Evolutionary conservation across 2,888 invertebrate species (phyloP).

Genomic region (Alsophila aescularia): DNA sequence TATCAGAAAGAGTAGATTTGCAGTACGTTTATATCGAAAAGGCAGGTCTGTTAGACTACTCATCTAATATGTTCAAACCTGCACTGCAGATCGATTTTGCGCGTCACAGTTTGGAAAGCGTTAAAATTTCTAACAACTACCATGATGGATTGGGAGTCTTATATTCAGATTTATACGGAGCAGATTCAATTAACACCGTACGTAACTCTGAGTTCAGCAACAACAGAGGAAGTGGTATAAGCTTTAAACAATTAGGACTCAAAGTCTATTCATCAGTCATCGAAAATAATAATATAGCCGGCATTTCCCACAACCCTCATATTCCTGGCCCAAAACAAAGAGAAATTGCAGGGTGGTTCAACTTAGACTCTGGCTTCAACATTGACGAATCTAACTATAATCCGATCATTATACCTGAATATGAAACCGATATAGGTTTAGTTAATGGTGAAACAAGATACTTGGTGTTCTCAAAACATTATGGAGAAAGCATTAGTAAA

Average conservation of each 20-base stretch:
- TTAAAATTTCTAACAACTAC: conserved; percentile 92
- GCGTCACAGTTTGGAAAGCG: conserved; percentile 91
- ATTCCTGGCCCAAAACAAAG: conserved; percentile 92
- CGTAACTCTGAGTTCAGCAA: conserved; percentile 93
- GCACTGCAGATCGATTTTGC: conserved; percentile 95
- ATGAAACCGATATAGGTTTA: conserved; percentile 85
- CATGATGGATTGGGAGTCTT: conserved; percentile 97
- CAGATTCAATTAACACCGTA: conserved; percentile 91
- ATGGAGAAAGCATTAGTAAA: conserved; percentile 83
- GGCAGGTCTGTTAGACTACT: conserved; percentile 97
- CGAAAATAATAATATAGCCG: conserved; percentile 93
- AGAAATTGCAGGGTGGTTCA: conserved; percentile 97
- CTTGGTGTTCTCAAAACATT: conserved; percentile 88
- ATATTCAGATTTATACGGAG: conserved; percentile 96
- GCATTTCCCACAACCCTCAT: conserved; percentile 96
- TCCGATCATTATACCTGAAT: conserved; percentile 89
- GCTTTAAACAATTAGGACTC: conserved; percentile 94
- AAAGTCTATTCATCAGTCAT: conserved; percentile 91
- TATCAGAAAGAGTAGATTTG: conserved; percentile 93
- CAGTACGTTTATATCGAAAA: conserved; percentile 95
- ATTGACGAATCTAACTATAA: conserved; percentile 88
- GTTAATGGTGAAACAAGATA: conserved; percentile 91
- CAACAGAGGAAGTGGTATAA: conserved; percentile 95
- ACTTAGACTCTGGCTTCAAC: conserved; percentile 87
- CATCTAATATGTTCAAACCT: conserved; percentile 93